Evolutionary conservation across 2,888 invertebrate species (phyloP).

Genomic region (Acleris literana): DNA sequence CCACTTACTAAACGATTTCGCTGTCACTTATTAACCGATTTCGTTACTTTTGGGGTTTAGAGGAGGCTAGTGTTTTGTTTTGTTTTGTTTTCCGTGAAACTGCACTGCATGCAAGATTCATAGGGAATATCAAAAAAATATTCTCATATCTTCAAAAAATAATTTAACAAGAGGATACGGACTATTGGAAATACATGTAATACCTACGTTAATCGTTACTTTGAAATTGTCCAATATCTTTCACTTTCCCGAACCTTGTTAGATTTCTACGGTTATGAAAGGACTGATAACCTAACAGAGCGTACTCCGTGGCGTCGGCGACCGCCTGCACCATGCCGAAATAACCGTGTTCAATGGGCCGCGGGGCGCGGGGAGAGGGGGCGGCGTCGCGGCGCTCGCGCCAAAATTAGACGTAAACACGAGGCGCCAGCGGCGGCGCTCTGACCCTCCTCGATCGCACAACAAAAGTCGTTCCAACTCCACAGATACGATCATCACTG

Average conservation of each 20-base stretch:
- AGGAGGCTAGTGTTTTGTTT: no score
- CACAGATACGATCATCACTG: background rate
- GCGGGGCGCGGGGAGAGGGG: slow-evolving; percentile 64
- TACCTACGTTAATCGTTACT: background rate
- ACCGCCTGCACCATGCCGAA: slow-evolving; percentile 65
- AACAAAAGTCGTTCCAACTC: slow-evolving; percentile 22
- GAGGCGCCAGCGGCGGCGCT: slow-evolving; percentile 72
- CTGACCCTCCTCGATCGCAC: slow-evolving; percentile 26
- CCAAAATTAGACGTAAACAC: slow-evolving; percentile 84
- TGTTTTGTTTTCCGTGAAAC: no score
- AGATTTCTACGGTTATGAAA: slow-evolving; percentile 19
- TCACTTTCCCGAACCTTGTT: background rate
- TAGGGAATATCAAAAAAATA: no score
- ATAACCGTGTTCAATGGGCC: slow-evolving; percentile 80
- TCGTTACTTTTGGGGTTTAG: no score
- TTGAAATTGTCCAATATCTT: background rate
- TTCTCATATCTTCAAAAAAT: no score
- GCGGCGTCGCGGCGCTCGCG: slow-evolving; percentile 77
- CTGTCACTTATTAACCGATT: no score
- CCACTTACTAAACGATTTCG: no score
- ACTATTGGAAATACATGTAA: background rate
- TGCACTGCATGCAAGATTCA: no score
- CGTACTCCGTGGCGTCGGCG: slow-evolving; percentile 45
- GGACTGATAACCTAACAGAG: slow-evolving; percentile 29
- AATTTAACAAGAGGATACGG: no score